Percentiles rank a stretch among this genome's conserved stretches.
These are phyloP conservation scores for Hybognathus amarus DNA, from an alignment of 2,797 vertebrate species.

Conservation along the genomic window DNA sequence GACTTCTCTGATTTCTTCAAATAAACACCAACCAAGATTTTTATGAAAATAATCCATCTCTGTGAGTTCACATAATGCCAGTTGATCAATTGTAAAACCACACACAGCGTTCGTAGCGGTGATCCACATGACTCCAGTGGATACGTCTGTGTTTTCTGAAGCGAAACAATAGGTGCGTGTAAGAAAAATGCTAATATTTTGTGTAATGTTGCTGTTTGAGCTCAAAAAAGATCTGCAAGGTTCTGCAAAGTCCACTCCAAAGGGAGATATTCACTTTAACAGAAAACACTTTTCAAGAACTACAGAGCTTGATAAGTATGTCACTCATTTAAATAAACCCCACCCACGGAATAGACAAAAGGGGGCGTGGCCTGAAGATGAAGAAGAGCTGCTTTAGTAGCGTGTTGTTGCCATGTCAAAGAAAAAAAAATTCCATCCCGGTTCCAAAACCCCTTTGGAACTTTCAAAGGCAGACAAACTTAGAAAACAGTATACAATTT, in stretches of 20 bases:
- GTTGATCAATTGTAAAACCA: neutral
- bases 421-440: neutral
- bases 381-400: neutral
- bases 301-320: neutral
- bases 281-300: neutral
- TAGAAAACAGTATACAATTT: neutral
- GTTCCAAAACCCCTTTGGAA: neutral
- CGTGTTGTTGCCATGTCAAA: neutral
- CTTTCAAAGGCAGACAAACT: neutral
- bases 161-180: neutral
- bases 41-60: neutral
- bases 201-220: neutral
- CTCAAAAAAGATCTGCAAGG: neutral
- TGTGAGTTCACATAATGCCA: neutral
- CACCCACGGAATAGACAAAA: neutral
- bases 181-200: neutral
- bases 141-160: neutral
- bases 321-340: neutral
- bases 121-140: neutral
- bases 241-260: neutral
- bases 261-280: neutral
- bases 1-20: neutral
- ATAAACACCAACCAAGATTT: neutral
- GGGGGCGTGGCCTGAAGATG: neutral
- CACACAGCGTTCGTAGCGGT: neutral